Evolutionary conservation across 2,888 invertebrate genomes (phyloP), one percentile per base, ranked within the genome.

Genomic region (Temnothorax unifasciatus): DNA sequence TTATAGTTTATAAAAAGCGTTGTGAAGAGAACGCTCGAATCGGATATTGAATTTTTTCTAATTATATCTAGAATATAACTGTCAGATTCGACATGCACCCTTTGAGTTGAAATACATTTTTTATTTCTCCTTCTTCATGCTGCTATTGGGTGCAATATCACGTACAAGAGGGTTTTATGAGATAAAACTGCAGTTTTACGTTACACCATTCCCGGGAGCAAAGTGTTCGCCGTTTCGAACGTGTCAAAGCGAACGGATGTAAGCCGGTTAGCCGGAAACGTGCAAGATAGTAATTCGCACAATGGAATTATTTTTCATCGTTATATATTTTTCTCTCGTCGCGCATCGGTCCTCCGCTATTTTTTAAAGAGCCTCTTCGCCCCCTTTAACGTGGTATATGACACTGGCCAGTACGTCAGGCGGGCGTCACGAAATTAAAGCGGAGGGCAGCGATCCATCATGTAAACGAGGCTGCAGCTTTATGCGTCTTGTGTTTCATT

Each of bases 391-490:
- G n/a, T 50, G n/a, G 21, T 8, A 13, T 41, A 13, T 64, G 68
- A 57, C 83, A 61, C 25, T 29, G 34, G 8, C 21, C 21, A 11
- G 18, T 25, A 57, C 8, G 13, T 47, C 73, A 73, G 15, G 2
- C n/a, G 52, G 76, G 47, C 77, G 44, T 79, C 79, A 63, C 5
- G 47, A 83, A 54, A 66, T 83, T 81, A 66, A 63, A 66, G 9
- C 15, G 25, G 5, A 71, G 2, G 8, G 3, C 21, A 57, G 6
- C 57, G 34, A 79, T 50, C 25, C 3, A 41, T 41, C 68, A 77
- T 54, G 54, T 25, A 77, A 68, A 66, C 25, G 0, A 52, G 9
- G 5, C 21, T 64, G 47, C 21, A 66, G 21, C 15, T 57, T 44
- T 41, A 54, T 69, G 13, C 25, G 38, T 34, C 6, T 81, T 74